These are phyloP conservation scores for Drosophila paranaensis DNA, from an alignment of 2,888 invertebrate species.

Conservation along the genomic window DNA sequence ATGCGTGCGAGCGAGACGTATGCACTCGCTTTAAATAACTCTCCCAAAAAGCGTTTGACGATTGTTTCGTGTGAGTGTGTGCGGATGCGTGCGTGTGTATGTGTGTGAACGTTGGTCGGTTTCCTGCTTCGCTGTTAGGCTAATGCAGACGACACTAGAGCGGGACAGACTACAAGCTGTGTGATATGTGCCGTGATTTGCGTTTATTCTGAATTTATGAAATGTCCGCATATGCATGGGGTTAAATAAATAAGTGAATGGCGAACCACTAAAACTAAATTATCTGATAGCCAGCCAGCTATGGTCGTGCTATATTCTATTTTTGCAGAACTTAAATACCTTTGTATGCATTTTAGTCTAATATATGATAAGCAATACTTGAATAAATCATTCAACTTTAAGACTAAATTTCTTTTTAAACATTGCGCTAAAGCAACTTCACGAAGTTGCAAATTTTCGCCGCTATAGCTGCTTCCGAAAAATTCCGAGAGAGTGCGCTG, in stretches of 20 bases:
- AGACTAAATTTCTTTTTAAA: not conserved
- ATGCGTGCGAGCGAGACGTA: conserved; percentile 39
- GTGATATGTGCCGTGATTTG: conserved; percentile 27
- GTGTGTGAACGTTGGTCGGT: conserved; percentile 14
- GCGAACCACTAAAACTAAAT: not conserved
- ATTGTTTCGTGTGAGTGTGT: conserved; percentile 33
- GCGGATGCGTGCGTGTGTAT: not conserved
- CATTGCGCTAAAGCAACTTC: not conserved
- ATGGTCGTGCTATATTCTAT: too few species aligned
- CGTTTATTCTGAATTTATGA: conserved; percentile 16
- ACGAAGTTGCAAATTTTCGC: not conserved
- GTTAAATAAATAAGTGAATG: not conserved
- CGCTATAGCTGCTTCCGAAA: fast-evolving
- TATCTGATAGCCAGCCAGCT: not conserved
- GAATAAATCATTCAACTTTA: not conserved
- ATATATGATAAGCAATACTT: not conserved
- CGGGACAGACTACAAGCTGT: conserved; percentile 17
- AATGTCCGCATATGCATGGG: not conserved
- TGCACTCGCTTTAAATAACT: conserved; percentile 46
- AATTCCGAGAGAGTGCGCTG: conserved; percentile 12
- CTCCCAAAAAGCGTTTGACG: conserved; percentile 57
- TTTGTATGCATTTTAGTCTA: too few species aligned
- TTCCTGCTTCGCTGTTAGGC: conserved; percentile 38
- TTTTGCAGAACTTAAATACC: too few species aligned
- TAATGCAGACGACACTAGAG: conserved; percentile 22